Conservation (phyloP, 1,140 invertebrate species). For the Luehdorfia chinensis region DNA sequence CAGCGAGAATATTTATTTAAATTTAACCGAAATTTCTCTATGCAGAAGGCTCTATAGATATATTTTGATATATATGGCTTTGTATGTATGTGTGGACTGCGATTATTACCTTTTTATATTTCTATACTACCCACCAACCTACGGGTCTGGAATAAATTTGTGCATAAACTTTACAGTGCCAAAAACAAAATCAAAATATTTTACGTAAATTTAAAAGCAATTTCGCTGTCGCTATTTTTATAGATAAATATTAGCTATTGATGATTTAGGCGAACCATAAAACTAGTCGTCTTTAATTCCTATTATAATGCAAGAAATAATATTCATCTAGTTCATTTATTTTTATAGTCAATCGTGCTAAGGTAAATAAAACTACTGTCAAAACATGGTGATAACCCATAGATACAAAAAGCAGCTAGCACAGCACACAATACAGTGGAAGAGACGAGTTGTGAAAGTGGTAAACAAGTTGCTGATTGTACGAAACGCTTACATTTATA, state of each 20-base stretch:
- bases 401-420: constrained; percentile 77
- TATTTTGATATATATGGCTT: no score
- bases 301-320: no score
- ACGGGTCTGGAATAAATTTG: constrained; percentile 19
- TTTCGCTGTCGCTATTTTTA: constrained; percentile 4
- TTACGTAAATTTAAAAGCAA: constrained; percentile 43
- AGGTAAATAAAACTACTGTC: constrained; percentile 56
- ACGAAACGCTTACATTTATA: constrained; percentile 74
- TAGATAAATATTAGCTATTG: not conserved
- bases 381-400: constrained; percentile 74
- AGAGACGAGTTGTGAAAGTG: constrained; percentile 74
- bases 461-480: constrained; percentile 71
- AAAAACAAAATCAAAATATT: constrained; percentile 41
- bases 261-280: no score
- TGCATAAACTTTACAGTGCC: constrained; percentile 70
- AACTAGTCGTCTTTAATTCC: no score
- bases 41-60: no score
- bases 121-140: constrained; percentile 9
- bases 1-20: no score
- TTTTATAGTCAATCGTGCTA: constrained; percentile 51
- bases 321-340: not conserved
- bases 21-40: no score
- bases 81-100: not conserved
- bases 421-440: constrained; percentile 76
- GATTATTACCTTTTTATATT: not conserved